These are phyloP conservation scores for Candoia aspera DNA, from an alignment of 2,113 vertebrate species.

Conservation along the genomic window DNA sequence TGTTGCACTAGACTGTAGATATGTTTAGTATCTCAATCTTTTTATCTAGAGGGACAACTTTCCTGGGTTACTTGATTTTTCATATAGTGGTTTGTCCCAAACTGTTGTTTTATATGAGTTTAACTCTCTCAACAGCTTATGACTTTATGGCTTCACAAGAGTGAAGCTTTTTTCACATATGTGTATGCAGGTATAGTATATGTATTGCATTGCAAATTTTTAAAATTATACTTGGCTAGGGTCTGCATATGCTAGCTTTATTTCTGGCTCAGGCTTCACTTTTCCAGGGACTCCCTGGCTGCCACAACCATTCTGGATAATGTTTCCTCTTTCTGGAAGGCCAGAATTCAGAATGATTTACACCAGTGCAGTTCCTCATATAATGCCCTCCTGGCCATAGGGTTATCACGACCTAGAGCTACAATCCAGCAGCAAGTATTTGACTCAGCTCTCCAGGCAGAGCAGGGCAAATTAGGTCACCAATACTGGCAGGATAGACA, in stretches of 20 bases:
- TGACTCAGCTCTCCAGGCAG: background rate
- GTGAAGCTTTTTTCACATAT: background rate
- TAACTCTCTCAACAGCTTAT: background rate
- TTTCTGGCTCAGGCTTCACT: background rate
- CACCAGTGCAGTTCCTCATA: background rate
- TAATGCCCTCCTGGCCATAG: background rate
- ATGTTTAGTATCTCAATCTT: background rate
- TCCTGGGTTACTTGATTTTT: background rate
- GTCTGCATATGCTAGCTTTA: background rate
- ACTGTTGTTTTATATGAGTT: background rate
- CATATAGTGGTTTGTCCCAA: background rate
- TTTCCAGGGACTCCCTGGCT: background rate
- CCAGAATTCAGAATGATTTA: background rate
- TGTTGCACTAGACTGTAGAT: background rate
- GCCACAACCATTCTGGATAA: background rate
- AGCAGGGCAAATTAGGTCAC: background rate
- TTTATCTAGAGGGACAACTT: background rate
- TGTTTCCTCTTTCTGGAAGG: background rate
- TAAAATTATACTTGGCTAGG: background rate
- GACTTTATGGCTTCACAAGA: background rate
- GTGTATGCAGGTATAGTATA: background rate
- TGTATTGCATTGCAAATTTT: background rate
- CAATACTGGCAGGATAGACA: background rate
- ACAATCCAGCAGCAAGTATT: background rate
- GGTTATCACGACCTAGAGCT: background rate